phyloP scores from a whole-genome alignment of 2,797 vertebrate genomes.

The Xiphorhynchus erythropygius region DNA sequence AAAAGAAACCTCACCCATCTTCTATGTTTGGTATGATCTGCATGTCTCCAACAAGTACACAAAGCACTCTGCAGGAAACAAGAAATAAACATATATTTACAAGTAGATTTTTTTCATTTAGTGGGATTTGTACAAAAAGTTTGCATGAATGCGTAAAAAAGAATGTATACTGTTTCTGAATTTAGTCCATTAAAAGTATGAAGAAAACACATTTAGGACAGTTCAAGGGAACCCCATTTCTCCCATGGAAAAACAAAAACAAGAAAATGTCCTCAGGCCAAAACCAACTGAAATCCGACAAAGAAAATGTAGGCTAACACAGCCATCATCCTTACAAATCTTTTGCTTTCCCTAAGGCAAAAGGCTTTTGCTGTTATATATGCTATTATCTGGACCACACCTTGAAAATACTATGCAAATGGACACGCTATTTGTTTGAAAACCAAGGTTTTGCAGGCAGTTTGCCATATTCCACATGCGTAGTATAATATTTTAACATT shows the following conservation, averaged over 20 bases:
- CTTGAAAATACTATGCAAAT: background rate
- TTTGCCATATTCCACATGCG: background rate
- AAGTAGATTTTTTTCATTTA: background rate
- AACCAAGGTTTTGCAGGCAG: background rate
- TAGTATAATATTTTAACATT: background rate
- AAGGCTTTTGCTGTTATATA: background rate
- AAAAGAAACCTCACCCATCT: constrained; percentile 69
- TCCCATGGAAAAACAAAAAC: background rate
- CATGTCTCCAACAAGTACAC: constrained; percentile 74
- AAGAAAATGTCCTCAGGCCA: background rate
- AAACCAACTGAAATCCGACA: background rate
- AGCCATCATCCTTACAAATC: background rate
- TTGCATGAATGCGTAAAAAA: background rate
- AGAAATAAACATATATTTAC: background rate
- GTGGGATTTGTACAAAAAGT: background rate
- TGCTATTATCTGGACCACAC: background rate
- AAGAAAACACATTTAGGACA: background rate
- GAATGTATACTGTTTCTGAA: background rate
- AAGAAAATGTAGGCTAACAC: background rate
- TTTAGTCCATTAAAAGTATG: background rate
- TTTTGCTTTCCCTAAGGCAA: background rate
- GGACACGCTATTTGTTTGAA: background rate
- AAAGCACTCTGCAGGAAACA: constrained; percentile 72
- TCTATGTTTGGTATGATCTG: constrained; percentile 42
- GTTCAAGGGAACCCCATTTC: background rate